Evolutionary conservation across 2,888 invertebrate genomes (phyloP), one percentile per base, ranked within the genome.

Genomic region (Leptopterna dolabrata): DNA sequence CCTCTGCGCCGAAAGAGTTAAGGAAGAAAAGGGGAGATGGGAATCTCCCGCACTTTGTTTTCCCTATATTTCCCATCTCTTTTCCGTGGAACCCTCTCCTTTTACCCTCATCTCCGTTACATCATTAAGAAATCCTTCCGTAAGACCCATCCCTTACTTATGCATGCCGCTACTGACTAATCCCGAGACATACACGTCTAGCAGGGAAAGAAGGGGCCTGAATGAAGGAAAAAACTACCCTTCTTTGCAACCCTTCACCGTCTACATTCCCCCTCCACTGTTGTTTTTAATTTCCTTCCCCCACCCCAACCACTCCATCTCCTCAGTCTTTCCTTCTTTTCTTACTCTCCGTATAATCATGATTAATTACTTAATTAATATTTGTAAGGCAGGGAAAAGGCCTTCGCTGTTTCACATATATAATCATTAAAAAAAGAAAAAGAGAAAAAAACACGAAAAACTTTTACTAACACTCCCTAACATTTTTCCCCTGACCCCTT

Each of bases 171-270:
- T 81, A 30, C 81, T 78, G 78, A 63, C 82, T 83, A 87, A 87
- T 76, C 87, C 84, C 29, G 78, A 55, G 87, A 87, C 87, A 89
- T 89, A 89, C 89, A 89, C 90, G 81, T 81, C 81, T 81, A 55
- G 55, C 47, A 29, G 55, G 30, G 87, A 87, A 89, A 55, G 13
- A 63, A 9, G 63, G 19, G 19, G 7, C 11, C 9, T 11, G 27
- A 24, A n/a, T 4, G 11, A 19, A 27, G 13, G 13, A 63, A 63
- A 63, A 63, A 63, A 63, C 87, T 89, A 90, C 87, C 89, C 55
- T 81, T 81, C 55, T 80, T 45, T 45, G 89, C 88, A 88, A 73
- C 73, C 73, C 73, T 73, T 73, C 73, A 88, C 88, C 88, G 73
- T 82, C 89, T 76, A 45, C 73, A 78, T 16, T 16, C 27, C 45